A percentile compares a stretch with the other conserved stretches of the same genome.
These are phyloP conservation scores for Stichopus horrens DNA, from an alignment of 53 echinoderm and acorn worm genomes.

Conservation along the genomic window DNA sequence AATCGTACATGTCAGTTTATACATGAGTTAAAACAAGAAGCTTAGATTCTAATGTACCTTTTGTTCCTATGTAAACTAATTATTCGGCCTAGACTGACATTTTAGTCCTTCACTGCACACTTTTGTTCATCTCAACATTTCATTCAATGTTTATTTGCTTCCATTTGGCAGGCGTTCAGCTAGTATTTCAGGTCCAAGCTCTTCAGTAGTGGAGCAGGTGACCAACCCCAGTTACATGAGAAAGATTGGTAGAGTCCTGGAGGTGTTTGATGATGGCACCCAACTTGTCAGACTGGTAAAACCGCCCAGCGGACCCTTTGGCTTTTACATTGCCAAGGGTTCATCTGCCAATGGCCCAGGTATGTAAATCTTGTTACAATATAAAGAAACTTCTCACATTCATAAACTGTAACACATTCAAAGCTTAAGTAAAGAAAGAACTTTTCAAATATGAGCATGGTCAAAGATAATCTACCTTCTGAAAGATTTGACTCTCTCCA, in stretches of 20 bases:
- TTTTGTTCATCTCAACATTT: too few relatives aligned
- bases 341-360: conserved; percentile 75
- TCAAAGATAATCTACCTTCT: too few relatives aligned
- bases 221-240: conserved; percentile 83
- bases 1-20: too few relatives aligned
- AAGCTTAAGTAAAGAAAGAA: not conserved
- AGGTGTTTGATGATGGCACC: conserved; percentile 72
- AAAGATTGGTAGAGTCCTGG: conserved; percentile 83
- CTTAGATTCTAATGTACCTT: too few relatives aligned
- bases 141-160: not conserved
- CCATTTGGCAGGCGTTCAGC: conserved; percentile 63
- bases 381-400: not conserved
- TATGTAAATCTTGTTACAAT: conserved; percentile 7
- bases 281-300: conserved; percentile 82
- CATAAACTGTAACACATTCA: not conserved
- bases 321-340: conserved; percentile 95
- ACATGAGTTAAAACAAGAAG: too few relatives aligned
- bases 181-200: conserved; percentile 66
- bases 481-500: too few relatives aligned
- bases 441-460: too few relatives aligned
- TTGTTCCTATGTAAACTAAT: too few relatives aligned
- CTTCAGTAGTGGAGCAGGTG: conserved; percentile 63
- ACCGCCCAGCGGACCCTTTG: conserved; percentile 96
- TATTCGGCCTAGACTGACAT: too few relatives aligned
- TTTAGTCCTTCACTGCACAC: too few relatives aligned